Evolutionary conservation across 2,888 invertebrate genomes (phyloP).

Genomic region (Adela reaumurella): DNA sequence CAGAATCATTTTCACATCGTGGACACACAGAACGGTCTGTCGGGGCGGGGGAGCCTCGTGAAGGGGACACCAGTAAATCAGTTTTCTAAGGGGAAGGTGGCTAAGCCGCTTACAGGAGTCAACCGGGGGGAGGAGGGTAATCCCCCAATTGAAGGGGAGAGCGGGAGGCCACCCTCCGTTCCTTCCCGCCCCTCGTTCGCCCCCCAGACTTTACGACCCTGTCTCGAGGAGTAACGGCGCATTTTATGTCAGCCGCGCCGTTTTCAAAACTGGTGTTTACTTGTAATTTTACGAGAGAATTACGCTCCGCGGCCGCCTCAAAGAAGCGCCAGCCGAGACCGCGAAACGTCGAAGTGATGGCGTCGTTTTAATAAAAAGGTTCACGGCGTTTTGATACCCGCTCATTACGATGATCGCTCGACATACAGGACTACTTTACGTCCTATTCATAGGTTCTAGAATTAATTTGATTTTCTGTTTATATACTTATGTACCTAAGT

Average conservation of each 20-base stretch:
- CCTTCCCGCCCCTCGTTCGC: no score
- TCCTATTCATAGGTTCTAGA: no score
- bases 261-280: slow-evolving; percentile 48
- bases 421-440: no score
- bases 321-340: background rate
- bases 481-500: no score
- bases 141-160: background rate
- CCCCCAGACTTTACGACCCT: background rate
- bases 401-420: no score
- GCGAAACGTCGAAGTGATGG: background rate
- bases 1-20: background rate
- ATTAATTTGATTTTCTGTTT: no score
- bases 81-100: slow-evolving; percentile 23
- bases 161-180: no score
- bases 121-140: slow-evolving; percentile 20
- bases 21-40: slow-evolving; percentile 10
- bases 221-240: background rate
- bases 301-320: slow-evolving; percentile 37
- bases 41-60: background rate
- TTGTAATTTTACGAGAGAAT: slow-evolving; percentile 50
- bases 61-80: slow-evolving; percentile 4
- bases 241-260: slow-evolving; percentile 39
- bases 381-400: no score
- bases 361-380: no score
- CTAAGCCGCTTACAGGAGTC: slow-evolving; percentile 54